Percentiles rank a stretch among this genome's conserved stretches.
phyloP scores from a whole-genome alignment of 2,888 invertebrate species.

The Nemotelus pantherinus region DNA sequence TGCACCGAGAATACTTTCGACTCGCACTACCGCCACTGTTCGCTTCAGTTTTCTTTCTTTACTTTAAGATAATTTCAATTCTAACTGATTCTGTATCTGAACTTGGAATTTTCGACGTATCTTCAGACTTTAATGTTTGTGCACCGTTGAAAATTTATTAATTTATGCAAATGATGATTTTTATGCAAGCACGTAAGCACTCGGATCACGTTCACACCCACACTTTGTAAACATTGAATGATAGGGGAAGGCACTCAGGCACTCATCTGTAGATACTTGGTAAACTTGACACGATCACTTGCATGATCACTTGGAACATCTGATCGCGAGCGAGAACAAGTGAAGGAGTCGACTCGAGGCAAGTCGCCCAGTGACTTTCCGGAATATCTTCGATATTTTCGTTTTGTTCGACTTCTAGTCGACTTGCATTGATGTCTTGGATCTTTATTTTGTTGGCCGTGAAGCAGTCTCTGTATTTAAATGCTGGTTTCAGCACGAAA shows the following conservation, averaged over 20 bases:
- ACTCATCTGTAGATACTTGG: slow-evolving; percentile 5
- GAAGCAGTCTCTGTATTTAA: background rate
- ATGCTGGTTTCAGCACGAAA: too few relatives aligned
- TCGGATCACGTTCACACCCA: slow-evolving; percentile 37
- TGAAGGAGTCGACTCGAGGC: slow-evolving; percentile 3
- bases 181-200: slow-evolving; percentile 20
- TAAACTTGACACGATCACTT: slow-evolving; percentile 33
- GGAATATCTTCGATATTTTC: slow-evolving; percentile 27
- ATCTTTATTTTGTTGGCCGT: slow-evolving; percentile 43
- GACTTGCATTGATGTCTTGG: background rate
- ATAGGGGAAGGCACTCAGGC: slow-evolving; percentile 5
- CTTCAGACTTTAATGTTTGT: background rate
- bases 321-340: slow-evolving; percentile 10
- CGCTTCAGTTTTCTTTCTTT: slow-evolving; percentile 9
- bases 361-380: slow-evolving; percentile 18
- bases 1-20: slow-evolving; percentile 13
- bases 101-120: background rate
- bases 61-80: slow-evolving; percentile 1
- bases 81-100: background rate
- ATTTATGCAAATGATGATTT: slow-evolving; percentile 28
- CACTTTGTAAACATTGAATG: slow-evolving; percentile 8
- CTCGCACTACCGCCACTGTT: slow-evolving; percentile 18
- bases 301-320: slow-evolving; percentile 33
- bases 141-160: too few relatives aligned
- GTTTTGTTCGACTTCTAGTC: background rate